Percentiles rank a stretch among this genome's conserved stretches.
These are phyloP conservation scores for Thunnus thynnus DNA, from an alignment of 2,113 vertebrate genomes.

Conservation along the genomic window DNA sequence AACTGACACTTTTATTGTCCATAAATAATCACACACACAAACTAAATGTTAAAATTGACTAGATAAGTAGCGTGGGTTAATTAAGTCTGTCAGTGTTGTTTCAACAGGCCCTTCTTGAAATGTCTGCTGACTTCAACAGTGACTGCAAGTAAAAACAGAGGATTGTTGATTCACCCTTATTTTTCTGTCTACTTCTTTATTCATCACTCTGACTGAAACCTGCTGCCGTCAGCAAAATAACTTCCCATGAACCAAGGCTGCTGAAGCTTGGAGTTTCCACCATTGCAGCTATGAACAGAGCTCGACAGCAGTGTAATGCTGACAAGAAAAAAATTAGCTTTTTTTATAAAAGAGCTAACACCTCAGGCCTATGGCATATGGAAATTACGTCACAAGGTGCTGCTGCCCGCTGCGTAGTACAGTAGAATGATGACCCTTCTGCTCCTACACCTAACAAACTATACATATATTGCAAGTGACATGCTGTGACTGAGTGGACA, in stretches of 20 bases:
- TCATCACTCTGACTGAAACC: constrained; percentile 42
- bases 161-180: constrained; percentile 46
- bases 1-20: too few species aligned
- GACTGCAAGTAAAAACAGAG: constrained; percentile 4
- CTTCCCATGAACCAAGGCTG: constrained; percentile 59
- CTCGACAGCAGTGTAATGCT: neutral
- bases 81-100: neutral
- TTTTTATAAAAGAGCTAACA: neutral
- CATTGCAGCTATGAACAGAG: constrained; percentile 1
- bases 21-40: too few species aligned
- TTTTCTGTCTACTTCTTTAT: constrained; percentile 27
- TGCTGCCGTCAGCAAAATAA: constrained; percentile 69
- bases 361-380: neutral
- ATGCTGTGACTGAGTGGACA: too few species aligned
- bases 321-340: neutral
- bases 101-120: neutral
- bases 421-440: neutral
- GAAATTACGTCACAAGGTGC: neutral
- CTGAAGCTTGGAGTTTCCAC: constrained; percentile 30
- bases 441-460: too few species aligned
- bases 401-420: too few species aligned
- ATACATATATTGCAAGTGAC: neutral
- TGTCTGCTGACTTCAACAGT: neutral
- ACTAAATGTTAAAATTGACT: neutral
- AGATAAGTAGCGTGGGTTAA: neutral